A percentile compares a stretch with the other conserved stretches of the same genome.
These are phyloP conservation scores for Epinephelus moara DNA, from an alignment of 2,113 vertebrate species.

Conservation along the genomic window DNA sequence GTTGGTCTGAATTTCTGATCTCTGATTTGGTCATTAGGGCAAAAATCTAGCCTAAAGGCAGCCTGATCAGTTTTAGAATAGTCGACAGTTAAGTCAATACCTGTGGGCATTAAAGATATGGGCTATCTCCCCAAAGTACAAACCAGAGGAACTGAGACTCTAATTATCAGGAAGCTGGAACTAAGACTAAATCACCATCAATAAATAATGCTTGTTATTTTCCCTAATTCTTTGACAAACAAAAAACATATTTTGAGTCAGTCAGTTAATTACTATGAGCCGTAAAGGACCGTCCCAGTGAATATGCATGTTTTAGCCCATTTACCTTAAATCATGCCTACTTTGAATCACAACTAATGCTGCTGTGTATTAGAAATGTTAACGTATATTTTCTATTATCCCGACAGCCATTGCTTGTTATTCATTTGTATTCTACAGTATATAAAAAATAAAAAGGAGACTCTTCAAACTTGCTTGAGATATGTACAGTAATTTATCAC, in stretches of 20 bases:
- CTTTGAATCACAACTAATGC: not conserved
- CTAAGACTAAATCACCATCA: not conserved
- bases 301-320: not conserved
- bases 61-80: constrained; percentile 3
- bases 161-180: not conserved
- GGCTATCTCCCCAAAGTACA: constrained; percentile 1
- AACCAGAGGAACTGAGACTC: not conserved
- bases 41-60: constrained; percentile 14
- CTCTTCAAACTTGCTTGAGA: no score
- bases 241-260: not conserved
- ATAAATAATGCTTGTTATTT: not conserved
- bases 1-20: constrained; percentile 33
- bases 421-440: no score
- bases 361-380: no score
- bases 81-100: constrained; percentile 21
- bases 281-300: not conserved
- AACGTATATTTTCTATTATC: no score
- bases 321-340: not conserved
- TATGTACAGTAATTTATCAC: no score
- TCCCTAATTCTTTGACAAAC: not conserved
- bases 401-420: no score
- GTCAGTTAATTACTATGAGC: not conserved
- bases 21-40: constrained; percentile 39
- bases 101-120: constrained; percentile 11
- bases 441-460: no score